A percentile compares a stretch with the other conserved stretches of the same genome.
Conservation (phyloP, 2,888 invertebrate genomes). For the Diadromus collaris region DNA sequence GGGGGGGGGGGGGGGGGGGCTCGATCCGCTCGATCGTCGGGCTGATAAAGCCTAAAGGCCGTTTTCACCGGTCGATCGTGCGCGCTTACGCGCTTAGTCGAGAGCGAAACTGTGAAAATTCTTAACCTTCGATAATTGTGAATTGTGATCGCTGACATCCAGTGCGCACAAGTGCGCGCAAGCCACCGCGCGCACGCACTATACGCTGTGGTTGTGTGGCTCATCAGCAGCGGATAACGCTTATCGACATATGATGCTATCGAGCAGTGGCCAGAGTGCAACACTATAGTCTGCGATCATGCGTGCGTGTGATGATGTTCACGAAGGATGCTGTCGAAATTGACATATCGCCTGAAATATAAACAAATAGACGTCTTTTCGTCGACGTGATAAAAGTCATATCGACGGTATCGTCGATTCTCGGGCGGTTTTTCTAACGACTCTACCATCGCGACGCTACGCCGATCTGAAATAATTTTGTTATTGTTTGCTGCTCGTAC, state of each 20-base stretch:
- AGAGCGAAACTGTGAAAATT: no score
- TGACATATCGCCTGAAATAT: slow-evolving; percentile 41
- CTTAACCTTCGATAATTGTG: neutral
- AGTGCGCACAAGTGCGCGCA: slow-evolving; percentile 3
- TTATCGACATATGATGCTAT: slow-evolving; percentile 55
- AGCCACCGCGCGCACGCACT: neutral
- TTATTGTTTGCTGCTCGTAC: slow-evolving; percentile 25
- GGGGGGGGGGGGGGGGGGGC: no score
- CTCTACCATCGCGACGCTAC: neutral
- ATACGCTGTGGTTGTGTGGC: slow-evolving; percentile 25
- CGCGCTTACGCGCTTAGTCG: no score
- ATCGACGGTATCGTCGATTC: neutral
- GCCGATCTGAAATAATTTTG: slow-evolving; percentile 16
- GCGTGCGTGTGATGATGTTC: slow-evolving; percentile 37
- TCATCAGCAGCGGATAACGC: slow-evolving; percentile 54
- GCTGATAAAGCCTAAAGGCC: neutral
- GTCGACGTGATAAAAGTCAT: slow-evolving; percentile 1
- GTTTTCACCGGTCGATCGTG: neutral
- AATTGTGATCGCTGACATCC: neutral
- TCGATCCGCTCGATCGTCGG: neutral
- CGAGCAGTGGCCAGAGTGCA: slow-evolving; percentile 34
- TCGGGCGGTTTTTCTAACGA: neutral
- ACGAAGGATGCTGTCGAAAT: slow-evolving; percentile 44
- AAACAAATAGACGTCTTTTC: slow-evolving; percentile 36
- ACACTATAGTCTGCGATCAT: slow-evolving; percentile 39